Evolutionary conservation across 2,888 invertebrate genomes (phyloP).

Genomic region (Adelphocoris suturalis): DNA sequence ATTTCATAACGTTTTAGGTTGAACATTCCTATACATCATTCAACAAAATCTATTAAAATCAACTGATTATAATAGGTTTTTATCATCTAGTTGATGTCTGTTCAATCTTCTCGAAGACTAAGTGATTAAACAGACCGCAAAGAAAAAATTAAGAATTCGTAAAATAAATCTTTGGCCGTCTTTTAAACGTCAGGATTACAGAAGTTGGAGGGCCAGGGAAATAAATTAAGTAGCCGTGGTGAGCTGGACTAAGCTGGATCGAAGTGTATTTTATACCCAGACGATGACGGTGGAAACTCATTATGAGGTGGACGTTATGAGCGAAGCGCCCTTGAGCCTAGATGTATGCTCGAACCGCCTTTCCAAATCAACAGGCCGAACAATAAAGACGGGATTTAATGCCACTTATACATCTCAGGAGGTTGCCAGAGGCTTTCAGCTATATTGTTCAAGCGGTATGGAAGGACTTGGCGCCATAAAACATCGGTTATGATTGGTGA

Average conservation of each 20-base stretch:
- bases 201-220: not conserved
- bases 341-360: not conserved
- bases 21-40: too few relatives aligned
- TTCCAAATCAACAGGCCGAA: slow-evolving; percentile 27
- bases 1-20: too few relatives aligned
- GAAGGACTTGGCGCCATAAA: slow-evolving; percentile 10
- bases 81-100: too few relatives aligned
- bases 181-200: not conserved
- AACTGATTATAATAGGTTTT: too few relatives aligned
- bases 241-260: slow-evolving; percentile 3
- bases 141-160: not conserved
- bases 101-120: too few relatives aligned
- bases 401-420: not conserved
- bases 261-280: slow-evolving; percentile 21
- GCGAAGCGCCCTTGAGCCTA: not conserved
- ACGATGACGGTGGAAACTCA: slow-evolving; percentile 8
- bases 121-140: not conserved
- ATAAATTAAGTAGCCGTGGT: slow-evolving; percentile 4
- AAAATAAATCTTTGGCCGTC: not conserved
- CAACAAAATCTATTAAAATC: too few relatives aligned
- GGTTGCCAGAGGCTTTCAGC: not conserved
- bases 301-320: slow-evolving; percentile 26
- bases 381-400: slow-evolving; percentile 26
- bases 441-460: not conserved
- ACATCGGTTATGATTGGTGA: slow-evolving; percentile 10